Evolutionary conservation across 2,797 vertebrate species (phyloP), one percentile per base, ranked within the genome.

Genomic region (Melanotaenia pygmaea): DNA sequence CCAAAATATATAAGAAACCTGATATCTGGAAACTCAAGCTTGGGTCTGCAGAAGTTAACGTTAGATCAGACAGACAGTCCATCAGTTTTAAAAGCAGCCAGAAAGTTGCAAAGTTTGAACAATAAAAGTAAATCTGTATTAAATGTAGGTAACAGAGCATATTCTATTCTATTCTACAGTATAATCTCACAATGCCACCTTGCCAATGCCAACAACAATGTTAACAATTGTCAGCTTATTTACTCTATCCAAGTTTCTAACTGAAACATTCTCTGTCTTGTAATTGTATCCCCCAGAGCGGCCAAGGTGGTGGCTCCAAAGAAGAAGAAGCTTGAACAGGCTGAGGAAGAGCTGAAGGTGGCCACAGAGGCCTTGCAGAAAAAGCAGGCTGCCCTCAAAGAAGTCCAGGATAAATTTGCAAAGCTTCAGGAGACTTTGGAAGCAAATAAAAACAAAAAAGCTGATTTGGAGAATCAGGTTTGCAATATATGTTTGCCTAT

Each of bases 281-380:
- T 34, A 30, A 3, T 20, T 58, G 7, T 26, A 34, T 1, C 63
- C 83, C 74, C 70, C 85, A 98, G 96, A 81, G 96, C 96, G 70
- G 93, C 95, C 72, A 97, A 97, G 90, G 94, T 96, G 18, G 96
- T 98, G 54, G 95, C 96, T 69, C 96, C 96, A 1, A 97, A 98
- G 90, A 97, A 96, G 88, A 85, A 95, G 53, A 98, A 97, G 76
- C 87, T 97, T 72, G 92, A 90, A 34, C 61, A 92, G 60, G 96
- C 96, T 1, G 94, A 97, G 86, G 94, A 84, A 34, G 87, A 97
- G 85, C 87, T 96, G 62, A 92, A 82, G n/a, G 83, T 96, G 67
- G 96, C 96, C 51, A 95, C 94, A 93, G 93, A 94, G 1, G 84
- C 95, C 62, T 93, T 96, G n/a, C 86, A 81, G 51, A 96, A 95